These are phyloP conservation scores for Phasianus colchicus DNA, from an alignment of 2,113 vertebrate genomes.

Conservation along the genomic window DNA sequence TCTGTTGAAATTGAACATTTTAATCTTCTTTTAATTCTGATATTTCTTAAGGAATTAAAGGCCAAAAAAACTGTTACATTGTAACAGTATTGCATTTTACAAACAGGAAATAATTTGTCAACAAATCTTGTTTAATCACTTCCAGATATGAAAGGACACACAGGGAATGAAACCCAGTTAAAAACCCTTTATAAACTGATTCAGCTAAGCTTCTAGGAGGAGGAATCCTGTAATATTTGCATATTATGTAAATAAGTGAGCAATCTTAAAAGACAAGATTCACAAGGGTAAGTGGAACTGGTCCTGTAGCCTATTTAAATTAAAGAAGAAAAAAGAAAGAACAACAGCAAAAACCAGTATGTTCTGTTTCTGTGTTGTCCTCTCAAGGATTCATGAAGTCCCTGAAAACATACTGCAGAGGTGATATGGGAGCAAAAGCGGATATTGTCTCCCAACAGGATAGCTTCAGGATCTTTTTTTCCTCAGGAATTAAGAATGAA, in stretches of 20 bases:
- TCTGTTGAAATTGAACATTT: not conserved
- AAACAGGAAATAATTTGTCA: constrained; percentile 27
- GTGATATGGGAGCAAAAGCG: not conserved
- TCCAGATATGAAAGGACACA: not conserved
- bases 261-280: not conserved
- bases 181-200: not conserved
- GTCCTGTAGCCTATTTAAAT: not conserved
- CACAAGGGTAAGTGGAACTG: not conserved
- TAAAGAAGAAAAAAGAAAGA: not conserved
- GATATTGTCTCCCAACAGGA: not conserved
- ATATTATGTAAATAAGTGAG: constrained; percentile 32
- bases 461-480: not conserved
- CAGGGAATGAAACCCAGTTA: not conserved
- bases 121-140: constrained; percentile 27
- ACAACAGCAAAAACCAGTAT: not conserved
- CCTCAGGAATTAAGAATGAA: not conserved
- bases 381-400: not conserved
- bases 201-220: not conserved
- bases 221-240: not conserved
- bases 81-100: not conserved
- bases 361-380: not conserved
- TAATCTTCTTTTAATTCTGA: constrained; percentile 31
- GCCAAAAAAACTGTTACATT: not conserved
- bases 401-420: not conserved
- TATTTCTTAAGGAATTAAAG: constrained; percentile 34